These are phyloP conservation scores for Peromyscus nudipes DNA, from an alignment of 2,797 vertebrate genomes.

Conservation along the genomic window DNA sequence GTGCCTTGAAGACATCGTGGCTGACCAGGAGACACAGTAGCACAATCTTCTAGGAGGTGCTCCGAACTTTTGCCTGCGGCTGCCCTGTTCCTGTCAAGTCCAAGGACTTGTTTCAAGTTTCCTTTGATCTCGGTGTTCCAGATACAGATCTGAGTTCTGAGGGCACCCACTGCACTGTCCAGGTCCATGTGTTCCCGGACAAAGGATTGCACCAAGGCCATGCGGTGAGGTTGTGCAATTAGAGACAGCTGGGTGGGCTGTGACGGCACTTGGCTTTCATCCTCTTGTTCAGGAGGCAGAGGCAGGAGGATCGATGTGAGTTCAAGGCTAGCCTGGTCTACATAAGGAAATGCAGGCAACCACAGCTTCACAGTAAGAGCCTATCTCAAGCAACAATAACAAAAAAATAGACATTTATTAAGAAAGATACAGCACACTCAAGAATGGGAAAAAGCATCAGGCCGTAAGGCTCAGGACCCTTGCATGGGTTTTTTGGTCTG, in stretches of 20 bases:
- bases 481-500: neutral
- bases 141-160: neutral
- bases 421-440: neutral
- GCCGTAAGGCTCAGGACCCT: neutral
- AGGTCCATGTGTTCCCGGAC: neutral
- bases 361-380: neutral
- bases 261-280: neutral
- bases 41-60: neutral
- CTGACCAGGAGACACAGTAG: neutral
- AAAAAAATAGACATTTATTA: neutral
- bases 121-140: neutral
- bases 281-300: neutral
- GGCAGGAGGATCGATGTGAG: too few relatives aligned
- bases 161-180: neutral
- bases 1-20: neutral
- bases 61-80: neutral
- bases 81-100: neutral
- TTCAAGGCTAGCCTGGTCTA: neutral
- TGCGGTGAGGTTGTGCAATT: neutral
- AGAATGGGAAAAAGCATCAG: neutral
- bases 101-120: neutral
- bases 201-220: neutral
- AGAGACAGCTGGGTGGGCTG: neutral
- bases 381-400: neutral
- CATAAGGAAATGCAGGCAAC: neutral